Conservation (phyloP, 2,113 vertebrate species). For the Aythya baeri region DNA sequence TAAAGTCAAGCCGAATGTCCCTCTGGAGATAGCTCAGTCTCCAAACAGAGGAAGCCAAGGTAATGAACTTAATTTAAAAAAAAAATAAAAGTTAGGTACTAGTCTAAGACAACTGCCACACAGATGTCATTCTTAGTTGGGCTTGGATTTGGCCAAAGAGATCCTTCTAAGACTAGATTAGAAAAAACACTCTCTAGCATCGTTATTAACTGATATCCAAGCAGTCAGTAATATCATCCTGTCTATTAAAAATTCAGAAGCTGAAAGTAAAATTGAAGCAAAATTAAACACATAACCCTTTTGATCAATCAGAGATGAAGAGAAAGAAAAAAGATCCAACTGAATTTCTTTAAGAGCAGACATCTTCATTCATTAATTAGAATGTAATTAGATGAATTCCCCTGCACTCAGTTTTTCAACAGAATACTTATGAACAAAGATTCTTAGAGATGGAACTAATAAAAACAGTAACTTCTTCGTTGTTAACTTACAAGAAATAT, state of each 20-base stretch:
- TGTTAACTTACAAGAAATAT: neutral
- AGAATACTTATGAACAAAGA: neutral
- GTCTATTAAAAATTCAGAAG: neutral
- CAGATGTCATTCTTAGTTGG: neutral
- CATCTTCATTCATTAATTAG: neutral
- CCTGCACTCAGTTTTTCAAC: neutral
- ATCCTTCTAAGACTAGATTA: neutral
- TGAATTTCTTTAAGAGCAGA: neutral
- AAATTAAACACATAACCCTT: neutral
- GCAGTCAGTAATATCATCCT: neutral
- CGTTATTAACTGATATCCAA: neutral
- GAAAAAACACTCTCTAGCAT: neutral
- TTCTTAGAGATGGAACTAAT: neutral
- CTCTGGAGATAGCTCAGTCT: neutral
- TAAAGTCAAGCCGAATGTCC: neutral
- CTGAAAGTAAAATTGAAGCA: neutral
- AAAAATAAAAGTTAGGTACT: neutral
- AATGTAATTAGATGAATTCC: neutral
- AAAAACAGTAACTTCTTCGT: neutral
- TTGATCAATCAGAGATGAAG: neutral
- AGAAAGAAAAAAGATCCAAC: neutral
- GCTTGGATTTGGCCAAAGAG: neutral
- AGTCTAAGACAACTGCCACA: neutral
- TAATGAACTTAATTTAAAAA: neutral
- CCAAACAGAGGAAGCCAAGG: neutral